These are phyloP conservation scores for Narcine bancroftii DNA, from an alignment of 2,113 vertebrate genomes.

Conservation along the genomic window DNA sequence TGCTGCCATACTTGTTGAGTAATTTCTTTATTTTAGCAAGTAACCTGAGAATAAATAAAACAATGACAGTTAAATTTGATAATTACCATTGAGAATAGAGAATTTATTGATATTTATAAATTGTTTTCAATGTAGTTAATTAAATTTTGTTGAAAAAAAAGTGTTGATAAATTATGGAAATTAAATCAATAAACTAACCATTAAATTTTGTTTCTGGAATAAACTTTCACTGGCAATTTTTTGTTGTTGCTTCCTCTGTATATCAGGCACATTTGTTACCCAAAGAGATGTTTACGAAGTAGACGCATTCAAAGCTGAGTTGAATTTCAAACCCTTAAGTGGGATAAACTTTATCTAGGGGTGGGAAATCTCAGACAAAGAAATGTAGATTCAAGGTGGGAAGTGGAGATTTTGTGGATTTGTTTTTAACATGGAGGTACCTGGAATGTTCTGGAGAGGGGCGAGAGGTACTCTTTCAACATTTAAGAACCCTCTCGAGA, in stretches of 20 bases:
- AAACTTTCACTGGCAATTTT: neutral
- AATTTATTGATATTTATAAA: neutral
- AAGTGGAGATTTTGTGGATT: too few relatives aligned
- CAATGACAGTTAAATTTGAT: neutral
- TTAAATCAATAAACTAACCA: neutral
- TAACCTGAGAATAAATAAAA: neutral
- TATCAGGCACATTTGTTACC: neutral
- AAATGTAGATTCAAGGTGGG: too few relatives aligned
- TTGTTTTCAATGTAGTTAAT: neutral
- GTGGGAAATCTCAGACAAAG: too few relatives aligned
- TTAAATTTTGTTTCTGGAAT: neutral
- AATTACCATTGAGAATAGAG: neutral
- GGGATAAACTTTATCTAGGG: too few relatives aligned
- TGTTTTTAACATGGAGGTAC: too few relatives aligned
- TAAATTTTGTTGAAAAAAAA: neutral
- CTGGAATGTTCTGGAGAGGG: too few relatives aligned
- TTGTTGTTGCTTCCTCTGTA: neutral
- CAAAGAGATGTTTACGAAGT: neutral
- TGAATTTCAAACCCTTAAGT: neutral
- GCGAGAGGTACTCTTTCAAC: too few relatives aligned
- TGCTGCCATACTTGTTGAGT: neutral
- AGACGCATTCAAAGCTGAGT: neutral
- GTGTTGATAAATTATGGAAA: neutral
- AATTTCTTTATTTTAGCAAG: neutral
- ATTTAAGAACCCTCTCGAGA: too few relatives aligned